Evolutionary conservation across 2,113 vertebrate genomes (phyloP), one percentile per base, ranked within the genome.

Genomic region (Puntigrus tetrazona): DNA sequence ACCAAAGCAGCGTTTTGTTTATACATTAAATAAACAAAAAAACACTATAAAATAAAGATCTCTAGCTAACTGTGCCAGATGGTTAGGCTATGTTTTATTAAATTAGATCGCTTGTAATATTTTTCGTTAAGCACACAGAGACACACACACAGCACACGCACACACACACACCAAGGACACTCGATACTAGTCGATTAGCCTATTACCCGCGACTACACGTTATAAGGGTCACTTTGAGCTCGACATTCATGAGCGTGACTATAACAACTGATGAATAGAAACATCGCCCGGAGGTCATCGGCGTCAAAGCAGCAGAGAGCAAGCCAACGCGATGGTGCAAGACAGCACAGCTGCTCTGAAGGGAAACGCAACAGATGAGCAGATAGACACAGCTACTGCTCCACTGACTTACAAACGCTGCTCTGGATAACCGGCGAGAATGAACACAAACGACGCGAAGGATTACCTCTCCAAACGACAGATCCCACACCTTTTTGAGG

Each of bases 401-500:
- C 20, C 9, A 13, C 61, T 78, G 75, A 57, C 50, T 61, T 84
- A 63, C 74, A 73, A 57, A 61, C 55, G 59, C 72, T 31, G 79
- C 13, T 82, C 77, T 59, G 61, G 61, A 38, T 69, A 63, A 57
- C 29, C 61, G 52, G 55, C 29, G 7, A 89, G 41, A 78, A 93
- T 93, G 92, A 91, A 88, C 87, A 88, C 90, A 18, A 80, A 47
- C 55, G 89, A 92, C 67, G 89, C 91, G 31, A 90, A 87, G 78
- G 90, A 91, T n/a, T 93, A 91, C 78, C 87, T 93, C 25, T 82
- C 89, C 2, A 88, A 87, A 50, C 76, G 90, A 16, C 90, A 91
- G 74, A 92, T 93, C 82, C 92, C 91, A 70, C 86, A 88, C 76
- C 91, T 93, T 1, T 93, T 93, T 59, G 90, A 93, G 92, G 92